Evolutionary conservation across 1,140 invertebrate species (phyloP).

Genomic region (Orchesella cincta): DNA sequence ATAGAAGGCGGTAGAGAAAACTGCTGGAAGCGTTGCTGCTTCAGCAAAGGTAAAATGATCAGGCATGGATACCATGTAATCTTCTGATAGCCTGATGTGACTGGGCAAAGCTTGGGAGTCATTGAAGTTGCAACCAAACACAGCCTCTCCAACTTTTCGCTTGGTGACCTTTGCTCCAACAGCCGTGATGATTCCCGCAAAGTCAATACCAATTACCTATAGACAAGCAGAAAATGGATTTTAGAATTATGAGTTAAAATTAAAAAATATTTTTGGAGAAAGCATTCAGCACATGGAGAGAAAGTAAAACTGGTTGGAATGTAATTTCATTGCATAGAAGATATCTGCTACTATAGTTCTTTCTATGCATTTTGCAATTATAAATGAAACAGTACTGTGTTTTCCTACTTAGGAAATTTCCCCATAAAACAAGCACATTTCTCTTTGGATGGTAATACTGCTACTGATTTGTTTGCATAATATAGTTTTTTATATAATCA

Average conservation of each 20-base stretch:
- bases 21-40: background rate
- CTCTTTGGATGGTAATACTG: too few species aligned
- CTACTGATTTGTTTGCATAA: too few species aligned
- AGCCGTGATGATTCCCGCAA: background rate
- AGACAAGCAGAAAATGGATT: too few species aligned
- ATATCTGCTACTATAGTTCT: background rate
- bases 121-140: background rate
- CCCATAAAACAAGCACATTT: too few species aligned
- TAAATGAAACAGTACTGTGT: too few species aligned
- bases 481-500: too few species aligned
- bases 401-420: too few species aligned
- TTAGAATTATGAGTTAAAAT: background rate
- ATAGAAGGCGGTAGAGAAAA: conserved; percentile 4
- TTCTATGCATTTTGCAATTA: background rate
- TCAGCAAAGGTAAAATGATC: conserved; percentile 9
- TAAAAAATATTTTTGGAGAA: background rate
- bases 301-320: too few species aligned
- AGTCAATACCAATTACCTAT: background rate
- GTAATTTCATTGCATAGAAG: background rate
- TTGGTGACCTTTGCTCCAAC: background rate
- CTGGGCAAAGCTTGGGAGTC: background rate
- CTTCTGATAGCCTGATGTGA: background rate
- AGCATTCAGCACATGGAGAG: too few species aligned
- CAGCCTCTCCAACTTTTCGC: background rate
- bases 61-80: background rate